Evolutionary conservation across 2,113 vertebrate species (phyloP).

Genomic region (Podilymbus podiceps): DNA sequence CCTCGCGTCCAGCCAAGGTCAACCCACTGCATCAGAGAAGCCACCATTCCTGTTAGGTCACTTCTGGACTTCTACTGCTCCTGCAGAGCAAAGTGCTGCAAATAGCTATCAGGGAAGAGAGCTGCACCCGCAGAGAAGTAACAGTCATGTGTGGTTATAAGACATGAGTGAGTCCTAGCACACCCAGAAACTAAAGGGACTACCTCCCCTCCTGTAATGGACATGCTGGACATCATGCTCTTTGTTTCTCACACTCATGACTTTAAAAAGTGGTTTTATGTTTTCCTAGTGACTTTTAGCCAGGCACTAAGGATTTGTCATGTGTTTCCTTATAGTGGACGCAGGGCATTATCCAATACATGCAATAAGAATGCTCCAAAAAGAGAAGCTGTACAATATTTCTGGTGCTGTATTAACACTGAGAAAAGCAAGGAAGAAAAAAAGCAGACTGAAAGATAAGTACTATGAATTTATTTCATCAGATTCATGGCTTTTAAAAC

Average conservation of each 20-base stretch:
- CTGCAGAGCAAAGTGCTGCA: background rate
- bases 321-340: background rate
- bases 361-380: background rate
- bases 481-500: background rate
- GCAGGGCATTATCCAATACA: background rate
- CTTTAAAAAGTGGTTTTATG: background rate
- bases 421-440: background rate
- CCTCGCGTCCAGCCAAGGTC: too few relatives aligned
- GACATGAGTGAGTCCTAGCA: background rate
- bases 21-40: background rate
- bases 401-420: background rate
- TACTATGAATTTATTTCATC: background rate
- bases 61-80: background rate
- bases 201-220: background rate
- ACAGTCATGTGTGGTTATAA: background rate
- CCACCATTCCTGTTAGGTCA: background rate
- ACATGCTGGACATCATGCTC: background rate
- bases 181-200: background rate
- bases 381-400: background rate
- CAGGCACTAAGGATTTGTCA: background rate
- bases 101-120: background rate
- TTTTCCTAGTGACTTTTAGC: background rate
- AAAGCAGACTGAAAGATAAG: background rate
- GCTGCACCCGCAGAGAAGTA: background rate
- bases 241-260: background rate